Evolutionary conservation across 2,113 vertebrate species (phyloP).

Genomic region (Chunga burmeisteri): DNA sequence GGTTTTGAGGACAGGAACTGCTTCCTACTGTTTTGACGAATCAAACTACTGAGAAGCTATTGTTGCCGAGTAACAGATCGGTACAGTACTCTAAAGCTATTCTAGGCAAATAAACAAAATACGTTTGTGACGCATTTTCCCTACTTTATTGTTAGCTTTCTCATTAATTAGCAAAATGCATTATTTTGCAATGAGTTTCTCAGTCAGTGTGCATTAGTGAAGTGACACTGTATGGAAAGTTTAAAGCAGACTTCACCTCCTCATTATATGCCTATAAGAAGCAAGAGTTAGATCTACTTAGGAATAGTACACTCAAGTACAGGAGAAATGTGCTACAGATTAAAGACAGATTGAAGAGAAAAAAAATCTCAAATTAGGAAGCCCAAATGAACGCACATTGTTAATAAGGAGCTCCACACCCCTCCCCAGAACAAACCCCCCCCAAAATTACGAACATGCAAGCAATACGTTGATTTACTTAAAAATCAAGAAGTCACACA

Average conservation of each 20-base stretch:
- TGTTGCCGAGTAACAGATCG: not conserved
- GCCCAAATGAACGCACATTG: slow-evolving; percentile 73
- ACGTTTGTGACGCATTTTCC: not conserved
- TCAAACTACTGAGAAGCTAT: not conserved
- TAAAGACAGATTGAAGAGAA: slow-evolving; percentile 35
- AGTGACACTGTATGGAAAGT: slow-evolving; percentile 20
- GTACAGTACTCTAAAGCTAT: not conserved
- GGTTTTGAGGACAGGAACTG: not conserved
- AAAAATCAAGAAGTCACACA: slow-evolving; percentile 81
- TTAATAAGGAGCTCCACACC: slow-evolving; percentile 78
- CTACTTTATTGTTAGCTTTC: slow-evolving; percentile 30
- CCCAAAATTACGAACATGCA: slow-evolving; percentile 80
- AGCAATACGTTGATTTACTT: slow-evolving; percentile 80
- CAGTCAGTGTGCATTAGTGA: slow-evolving; percentile 54
- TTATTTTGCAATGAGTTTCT: slow-evolving; percentile 23
- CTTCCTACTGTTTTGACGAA: not conserved
- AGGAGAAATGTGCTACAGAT: slow-evolving; percentile 2
- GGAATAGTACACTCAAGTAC: not conserved
- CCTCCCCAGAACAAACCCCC: slow-evolving; percentile 67
- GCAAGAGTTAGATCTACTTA: slow-evolving; percentile 50
- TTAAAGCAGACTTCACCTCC: slow-evolving; percentile 49
- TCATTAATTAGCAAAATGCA: slow-evolving; percentile 43
- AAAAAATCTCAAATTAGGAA: slow-evolving; percentile 63
- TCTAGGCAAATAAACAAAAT: not conserved
- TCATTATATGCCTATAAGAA: not conserved